Percentiles rank a stretch among this genome's conserved stretches.
phyloP scores from a whole-genome alignment of 1,140 invertebrate species.

The Lasioglossum baleicum region DNA sequence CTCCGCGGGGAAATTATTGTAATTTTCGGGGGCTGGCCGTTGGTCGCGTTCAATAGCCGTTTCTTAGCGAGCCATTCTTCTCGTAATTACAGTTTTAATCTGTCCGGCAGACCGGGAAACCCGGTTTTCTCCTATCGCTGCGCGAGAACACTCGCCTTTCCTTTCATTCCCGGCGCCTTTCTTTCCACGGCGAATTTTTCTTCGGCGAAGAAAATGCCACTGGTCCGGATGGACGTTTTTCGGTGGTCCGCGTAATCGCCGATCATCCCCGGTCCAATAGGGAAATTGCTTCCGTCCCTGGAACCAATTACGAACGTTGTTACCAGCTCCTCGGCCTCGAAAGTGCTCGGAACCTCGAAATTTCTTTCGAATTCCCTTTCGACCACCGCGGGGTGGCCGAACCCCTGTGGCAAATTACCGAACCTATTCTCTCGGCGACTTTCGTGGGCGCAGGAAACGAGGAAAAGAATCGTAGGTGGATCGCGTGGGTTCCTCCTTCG shows the following conservation, averaged over 20 bases:
- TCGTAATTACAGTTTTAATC: constrained; percentile 74
- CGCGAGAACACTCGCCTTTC: too few relatives aligned
- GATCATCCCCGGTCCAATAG: constrained; percentile 56
- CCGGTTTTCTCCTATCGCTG: constrained; percentile 40
- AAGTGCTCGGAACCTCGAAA: constrained; percentile 14
- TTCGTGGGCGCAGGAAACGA: too few relatives aligned
- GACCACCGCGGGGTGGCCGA: too few relatives aligned
- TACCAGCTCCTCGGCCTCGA: constrained; percentile 7
- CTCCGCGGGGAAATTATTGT: constrained; percentile 71
- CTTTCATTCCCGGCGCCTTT: too few relatives aligned
- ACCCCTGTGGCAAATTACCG: too few relatives aligned
- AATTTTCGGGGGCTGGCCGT: constrained; percentile 60
- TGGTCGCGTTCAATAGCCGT: constrained; percentile 59
- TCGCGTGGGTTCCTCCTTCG: too few relatives aligned
- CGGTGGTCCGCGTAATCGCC: constrained; percentile 36
- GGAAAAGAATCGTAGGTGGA: too few relatives aligned
- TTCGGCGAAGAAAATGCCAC: too few relatives aligned
- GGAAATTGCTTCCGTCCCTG: constrained; percentile 49
- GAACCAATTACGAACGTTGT: constrained; percentile 26
- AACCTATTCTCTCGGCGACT: too few relatives aligned
- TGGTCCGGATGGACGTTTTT: too few relatives aligned
- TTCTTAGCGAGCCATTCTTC: constrained; percentile 66
- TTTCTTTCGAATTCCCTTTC: constrained; percentile 8
- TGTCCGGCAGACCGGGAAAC: constrained; percentile 61
- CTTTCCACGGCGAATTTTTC: too few relatives aligned